phyloP scores from a whole-genome alignment of 2,888 invertebrate genomes.

The Chrysodeixis includens region DNA sequence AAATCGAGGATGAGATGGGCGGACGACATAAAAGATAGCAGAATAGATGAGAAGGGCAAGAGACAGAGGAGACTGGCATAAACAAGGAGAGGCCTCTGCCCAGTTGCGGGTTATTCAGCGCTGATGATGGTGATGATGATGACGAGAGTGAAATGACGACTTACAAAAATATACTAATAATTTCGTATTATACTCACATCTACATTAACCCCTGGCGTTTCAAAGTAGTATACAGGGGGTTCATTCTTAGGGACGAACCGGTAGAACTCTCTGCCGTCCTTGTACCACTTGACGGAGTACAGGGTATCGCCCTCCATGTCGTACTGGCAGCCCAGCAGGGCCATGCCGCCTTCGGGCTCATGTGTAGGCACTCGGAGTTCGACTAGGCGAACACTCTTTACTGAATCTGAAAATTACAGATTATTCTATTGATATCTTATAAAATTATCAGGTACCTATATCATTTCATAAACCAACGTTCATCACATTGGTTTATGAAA shows the following conservation, averaged over 20 bases:
- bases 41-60: too few species aligned
- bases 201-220: slow-evolving; percentile 93
- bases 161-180: too few species aligned
- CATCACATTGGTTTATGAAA: too few species aligned
- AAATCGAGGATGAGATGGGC: too few species aligned
- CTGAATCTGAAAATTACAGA: slow-evolving; percentile 65
- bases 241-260: slow-evolving; percentile 93
- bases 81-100: too few species aligned
- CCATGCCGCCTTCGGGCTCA: slow-evolving; percentile 92
- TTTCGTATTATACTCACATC: slow-evolving; percentile 92
- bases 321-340: slow-evolving; percentile 94
- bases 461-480: too few species aligned
- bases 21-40: too few species aligned
- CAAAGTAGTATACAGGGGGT: slow-evolving; percentile 93
- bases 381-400: slow-evolving; percentile 90
- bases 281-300: slow-evolving; percentile 97
- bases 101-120: too few species aligned
- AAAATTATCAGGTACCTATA: too few species aligned
- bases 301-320: slow-evolving; percentile 93
- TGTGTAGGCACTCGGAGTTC: slow-evolving; percentile 95
- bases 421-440: background rate
- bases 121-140: too few species aligned
- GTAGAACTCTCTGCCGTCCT: slow-evolving; percentile 95
- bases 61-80: too few species aligned
- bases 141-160: too few species aligned